Base-by-base conservation (phyloP, 2,888 invertebrate species). In the Morinoia aosen region DNA sequence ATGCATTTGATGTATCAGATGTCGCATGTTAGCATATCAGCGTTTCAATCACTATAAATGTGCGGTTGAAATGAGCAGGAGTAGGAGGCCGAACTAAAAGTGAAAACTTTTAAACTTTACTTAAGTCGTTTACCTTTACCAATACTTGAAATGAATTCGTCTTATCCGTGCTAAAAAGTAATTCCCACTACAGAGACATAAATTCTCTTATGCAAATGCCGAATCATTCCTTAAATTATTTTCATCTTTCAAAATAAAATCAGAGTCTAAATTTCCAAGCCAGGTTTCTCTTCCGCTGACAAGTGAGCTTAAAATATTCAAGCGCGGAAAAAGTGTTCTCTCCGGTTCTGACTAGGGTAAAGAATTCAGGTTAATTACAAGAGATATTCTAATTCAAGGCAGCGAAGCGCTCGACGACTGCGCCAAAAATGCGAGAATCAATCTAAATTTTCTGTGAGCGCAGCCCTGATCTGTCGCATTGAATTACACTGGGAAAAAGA, bases 401-500 rank as follows among this genome's bases (percentile, higher is more conserved):
- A 76, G 76, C 25, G 76, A 76, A 76, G 25, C 25, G 76, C 76
- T 76, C 76, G 76, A 76, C 76, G 76, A 76, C 76, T 19, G 25
- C 25, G 76, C 76, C 25, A 57, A 93, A 93, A 93, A 93, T 93
- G 58, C 48, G 19, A 8, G 57, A 93, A 93, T 93, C 93, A 57
- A 93, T 56, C 93, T 93, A 93, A 93, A 93, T 93, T 93, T 93
- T 57, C 57, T 57, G 33, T 33, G 57, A 11, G 93, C 33, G 57
- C 25, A 1, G 93, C 93, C 57, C 58, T 10, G 57, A 93, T 57
- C 93, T 93, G 93, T 93, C 93, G 90, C 57, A 56, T 57, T 93
- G 93, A 93, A 93, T 93, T 93, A 93, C 57, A n/a, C 93, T 11
- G 93, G 39, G 90, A 93, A 93, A 93, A 93, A 93, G 93, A 93